Evolutionary conservation across 2,797 vertebrate genomes (phyloP).

Genomic region (Phoxinus dragarum): DNA sequence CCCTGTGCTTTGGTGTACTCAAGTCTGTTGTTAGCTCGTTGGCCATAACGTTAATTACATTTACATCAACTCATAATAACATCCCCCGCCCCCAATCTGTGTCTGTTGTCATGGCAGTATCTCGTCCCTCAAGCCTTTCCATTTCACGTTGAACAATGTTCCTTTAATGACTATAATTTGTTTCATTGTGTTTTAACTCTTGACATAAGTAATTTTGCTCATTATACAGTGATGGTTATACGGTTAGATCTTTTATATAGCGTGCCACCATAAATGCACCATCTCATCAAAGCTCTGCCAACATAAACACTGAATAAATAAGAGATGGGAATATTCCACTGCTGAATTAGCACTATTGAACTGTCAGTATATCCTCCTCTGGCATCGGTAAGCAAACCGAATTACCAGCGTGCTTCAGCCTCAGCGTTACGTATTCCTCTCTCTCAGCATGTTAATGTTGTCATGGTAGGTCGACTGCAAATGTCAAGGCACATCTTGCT

Average conservation of each 20-base stretch:
- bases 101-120: constrained; percentile 33
- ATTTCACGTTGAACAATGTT: constrained; percentile 20
- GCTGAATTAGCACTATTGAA: constrained; percentile 6
- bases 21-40: constrained; percentile 70
- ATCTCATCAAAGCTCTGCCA: constrained; percentile 8
- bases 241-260: not conserved
- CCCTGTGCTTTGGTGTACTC: constrained; percentile 77
- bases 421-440: constrained; percentile 51
- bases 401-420: not conserved
- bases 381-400: constrained; percentile 2
- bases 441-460: constrained; percentile 69
- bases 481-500: constrained; percentile 66
- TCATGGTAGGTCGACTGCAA: constrained; percentile 63
- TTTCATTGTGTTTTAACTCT: constrained; percentile 9
- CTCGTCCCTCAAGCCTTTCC: constrained; percentile 20
- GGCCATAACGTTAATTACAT: constrained; percentile 74
- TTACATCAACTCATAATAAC: constrained; percentile 69
- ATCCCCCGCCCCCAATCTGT: constrained; percentile 63
- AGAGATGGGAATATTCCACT: not conserved
- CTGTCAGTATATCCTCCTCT: not conserved
- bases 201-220: constrained; percentile 23
- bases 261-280: not conserved
- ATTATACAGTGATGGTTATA: not conserved
- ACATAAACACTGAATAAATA: constrained; percentile 21
- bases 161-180: constrained; percentile 46